A percentile compares a stretch with the other conserved stretches of the same genome.
phyloP scores from a whole-genome alignment of 2,113 vertebrate genomes.

The Apus apus region DNA sequence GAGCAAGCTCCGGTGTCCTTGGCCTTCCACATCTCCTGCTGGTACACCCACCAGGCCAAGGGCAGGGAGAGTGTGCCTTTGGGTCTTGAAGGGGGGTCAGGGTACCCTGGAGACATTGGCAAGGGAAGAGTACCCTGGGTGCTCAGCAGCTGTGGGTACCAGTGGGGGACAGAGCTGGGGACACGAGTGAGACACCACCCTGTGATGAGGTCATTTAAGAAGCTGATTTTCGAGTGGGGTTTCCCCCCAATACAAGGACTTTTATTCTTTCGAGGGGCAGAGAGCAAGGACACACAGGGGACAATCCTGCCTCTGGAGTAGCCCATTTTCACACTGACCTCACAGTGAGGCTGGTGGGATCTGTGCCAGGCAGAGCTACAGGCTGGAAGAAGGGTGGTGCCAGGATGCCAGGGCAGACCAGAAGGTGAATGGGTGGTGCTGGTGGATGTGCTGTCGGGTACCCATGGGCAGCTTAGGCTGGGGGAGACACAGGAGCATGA shows the following conservation, averaged over 20 bases:
- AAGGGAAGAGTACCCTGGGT: background rate
- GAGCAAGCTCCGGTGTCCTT: background rate
- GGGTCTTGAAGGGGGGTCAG: background rate
- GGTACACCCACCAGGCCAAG: background rate
- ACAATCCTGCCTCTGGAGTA: background rate
- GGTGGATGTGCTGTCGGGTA: background rate
- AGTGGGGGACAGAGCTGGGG: background rate
- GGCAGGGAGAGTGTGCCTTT: background rate
- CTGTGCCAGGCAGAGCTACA: background rate
- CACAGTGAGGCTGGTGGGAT: background rate
- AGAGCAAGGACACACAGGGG: background rate
- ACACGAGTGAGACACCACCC: fast-evolving
- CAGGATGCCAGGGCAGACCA: background rate
- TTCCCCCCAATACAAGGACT: background rate
- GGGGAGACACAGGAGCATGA: background rate
- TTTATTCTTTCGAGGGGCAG: background rate
- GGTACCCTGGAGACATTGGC: background rate
- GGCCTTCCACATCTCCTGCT: background rate
- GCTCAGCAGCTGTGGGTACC: background rate
- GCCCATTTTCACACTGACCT: background rate
- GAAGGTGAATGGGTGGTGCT: background rate
- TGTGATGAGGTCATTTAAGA: fast-evolving
- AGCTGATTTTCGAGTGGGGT: background rate
- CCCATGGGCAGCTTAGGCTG: background rate
- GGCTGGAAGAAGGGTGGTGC: background rate